phyloP scores from a whole-genome alignment of 1,140 invertebrate species.

The Euura lappo region DNA sequence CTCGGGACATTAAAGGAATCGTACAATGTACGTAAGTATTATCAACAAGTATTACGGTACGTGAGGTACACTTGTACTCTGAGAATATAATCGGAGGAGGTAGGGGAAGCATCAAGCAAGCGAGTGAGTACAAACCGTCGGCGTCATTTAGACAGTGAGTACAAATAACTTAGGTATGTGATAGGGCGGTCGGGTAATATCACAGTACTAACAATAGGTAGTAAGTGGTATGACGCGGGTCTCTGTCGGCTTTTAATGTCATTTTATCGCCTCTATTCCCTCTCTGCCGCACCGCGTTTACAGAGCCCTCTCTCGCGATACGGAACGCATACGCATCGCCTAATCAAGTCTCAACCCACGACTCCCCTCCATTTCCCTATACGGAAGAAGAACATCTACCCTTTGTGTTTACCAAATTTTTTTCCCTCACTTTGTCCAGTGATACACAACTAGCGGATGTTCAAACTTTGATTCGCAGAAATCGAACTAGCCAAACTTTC shows the following conservation, averaged over 20 bases:
- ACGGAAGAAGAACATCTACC: no score
- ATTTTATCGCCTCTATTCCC: not conserved
- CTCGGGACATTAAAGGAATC: no score
- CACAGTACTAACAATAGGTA: not conserved
- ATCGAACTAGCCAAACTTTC: no score
- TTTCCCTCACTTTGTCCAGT: no score
- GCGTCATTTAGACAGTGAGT: not conserved
- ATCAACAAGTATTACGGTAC: no score
- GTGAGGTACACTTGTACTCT: no score
- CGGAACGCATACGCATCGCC: not conserved
- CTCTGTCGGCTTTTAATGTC: not conserved
- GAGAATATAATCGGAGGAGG: not conserved
- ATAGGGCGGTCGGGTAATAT: not conserved
- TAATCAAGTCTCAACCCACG: not conserved
- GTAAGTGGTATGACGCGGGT: slow-evolving; percentile 4
- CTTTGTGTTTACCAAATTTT: no score
- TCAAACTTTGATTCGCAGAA: no score
- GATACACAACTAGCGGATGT: no score
- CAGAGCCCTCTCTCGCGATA: not conserved
- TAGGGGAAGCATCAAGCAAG: no score
- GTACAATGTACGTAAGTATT: no score
- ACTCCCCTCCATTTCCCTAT: no score
- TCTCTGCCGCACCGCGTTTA: not conserved
- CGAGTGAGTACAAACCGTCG: not conserved
- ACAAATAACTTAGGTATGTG: not conserved